Conservation (phyloP, 2,113 vertebrate species). For the Albula goreensis region DNA sequence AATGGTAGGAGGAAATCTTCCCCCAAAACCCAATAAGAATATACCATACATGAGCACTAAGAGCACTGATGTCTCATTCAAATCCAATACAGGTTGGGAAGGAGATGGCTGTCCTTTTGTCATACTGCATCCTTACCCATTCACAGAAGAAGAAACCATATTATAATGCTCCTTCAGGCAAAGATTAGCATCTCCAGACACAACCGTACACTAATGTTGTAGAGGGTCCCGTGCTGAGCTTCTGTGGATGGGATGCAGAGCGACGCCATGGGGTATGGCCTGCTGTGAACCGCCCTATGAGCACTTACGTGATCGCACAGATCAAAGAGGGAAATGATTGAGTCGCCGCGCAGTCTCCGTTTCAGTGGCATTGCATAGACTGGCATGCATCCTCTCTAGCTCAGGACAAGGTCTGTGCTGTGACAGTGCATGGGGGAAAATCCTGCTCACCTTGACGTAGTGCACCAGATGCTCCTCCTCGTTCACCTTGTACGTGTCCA, state of each 20-base stretch:
- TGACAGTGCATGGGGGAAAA: not conserved
- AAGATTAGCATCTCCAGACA: constrained; percentile 62
- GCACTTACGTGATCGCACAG: not conserved
- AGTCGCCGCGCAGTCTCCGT: too few relatives aligned
- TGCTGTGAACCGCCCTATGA: constrained; percentile 21
- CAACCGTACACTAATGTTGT: constrained; percentile 39
- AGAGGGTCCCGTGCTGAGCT: constrained; percentile 7
- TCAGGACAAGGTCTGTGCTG: not conserved
- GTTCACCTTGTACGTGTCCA: constrained; percentile 95
- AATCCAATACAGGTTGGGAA: constrained; percentile 52
- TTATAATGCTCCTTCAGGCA: constrained; percentile 58
- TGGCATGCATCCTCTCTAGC: too few relatives aligned
- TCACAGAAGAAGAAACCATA: constrained; percentile 57
- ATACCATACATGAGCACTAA: constrained; percentile 51
- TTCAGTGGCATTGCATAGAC: not conserved
- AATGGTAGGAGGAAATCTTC: constrained; percentile 26
- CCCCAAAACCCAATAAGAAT: constrained; percentile 59
- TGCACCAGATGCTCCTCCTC: constrained; percentile 84
- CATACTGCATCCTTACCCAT: constrained; percentile 47
- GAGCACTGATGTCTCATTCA: constrained; percentile 41
- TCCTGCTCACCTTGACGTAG: constrained; percentile 82
- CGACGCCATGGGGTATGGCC: not conserved
- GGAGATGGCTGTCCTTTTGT: constrained; percentile 27
- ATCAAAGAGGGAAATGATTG: not conserved
- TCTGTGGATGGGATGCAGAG: not conserved